Base-by-base conservation (phyloP, 2,113 vertebrate genomes). In the Hymenochirus boettgeri region DNA sequence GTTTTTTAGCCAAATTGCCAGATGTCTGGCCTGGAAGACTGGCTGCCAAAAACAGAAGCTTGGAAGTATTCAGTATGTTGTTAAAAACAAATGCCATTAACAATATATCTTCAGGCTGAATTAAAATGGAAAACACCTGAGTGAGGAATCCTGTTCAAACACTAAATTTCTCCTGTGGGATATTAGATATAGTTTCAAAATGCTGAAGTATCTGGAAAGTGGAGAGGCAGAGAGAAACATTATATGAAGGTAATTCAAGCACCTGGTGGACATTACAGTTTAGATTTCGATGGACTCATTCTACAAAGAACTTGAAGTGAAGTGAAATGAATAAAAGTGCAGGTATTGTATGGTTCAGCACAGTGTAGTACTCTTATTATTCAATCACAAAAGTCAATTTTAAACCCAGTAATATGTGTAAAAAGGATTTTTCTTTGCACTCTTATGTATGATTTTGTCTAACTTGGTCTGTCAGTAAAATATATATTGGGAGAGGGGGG, bases 71-170 rank as follows among this genome's bases (percentile, higher is more conserved):
- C 17, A n/a, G 39, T 17, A 42, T 42, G 15, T n/a, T 42, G 39
- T 42, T 42, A n/a, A 42, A 42, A 3, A 42, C n/a, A 17, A 42
- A 42, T 42, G 39, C 12, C 39, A 42, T 17, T 42, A 42, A 42
- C 39, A 42, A 42, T 42, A 42, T 42, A 17, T 42, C 39, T 42
- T 42, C 17, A 42, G 39, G 39, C 39, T 42, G n/a, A 42, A 42
- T 5, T 42, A 15, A 42, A 42, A 42, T 42, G 15, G 39, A 42
- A 42, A 4, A 42, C 39, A 42, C 39, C 39, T 42, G 39, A 17
- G 39, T 42, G 13, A 15, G 39, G 39, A 42, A 42, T 7, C n/a
- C 3, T 42, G n/a, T 42, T n/a, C 39, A 4, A 42, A 42, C 15
- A n/a, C 17, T 15, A 42, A 42, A 42, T 42, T 15, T 15, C 15